These are phyloP conservation scores for Epirrita christyi DNA, from an alignment of 2,888 invertebrate species.

Conservation along the genomic window DNA sequence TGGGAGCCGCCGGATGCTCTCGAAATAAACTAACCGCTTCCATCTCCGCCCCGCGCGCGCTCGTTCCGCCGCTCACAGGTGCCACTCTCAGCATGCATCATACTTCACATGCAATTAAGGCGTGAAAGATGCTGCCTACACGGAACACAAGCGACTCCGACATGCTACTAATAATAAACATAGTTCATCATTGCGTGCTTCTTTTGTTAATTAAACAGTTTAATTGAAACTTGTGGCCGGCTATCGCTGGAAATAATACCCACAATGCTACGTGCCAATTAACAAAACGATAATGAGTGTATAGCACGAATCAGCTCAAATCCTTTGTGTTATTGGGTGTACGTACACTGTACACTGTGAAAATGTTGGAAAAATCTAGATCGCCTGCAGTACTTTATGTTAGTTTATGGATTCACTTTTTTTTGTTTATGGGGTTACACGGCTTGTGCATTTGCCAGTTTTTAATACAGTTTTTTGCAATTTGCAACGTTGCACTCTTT, in stretches of 20 bases:
- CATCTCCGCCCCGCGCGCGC: constrained; percentile 37
- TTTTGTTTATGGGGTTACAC: too few relatives aligned
- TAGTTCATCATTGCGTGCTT: constrained; percentile 19
- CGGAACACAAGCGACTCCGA: constrained; percentile 25
- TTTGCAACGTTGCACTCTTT: too few relatives aligned
- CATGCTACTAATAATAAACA: constrained; percentile 29
- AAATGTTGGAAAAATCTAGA: constrained; percentile 33
- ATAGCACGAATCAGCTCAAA: constrained; percentile 20
- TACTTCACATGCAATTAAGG: constrained; percentile 64
- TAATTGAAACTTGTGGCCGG: constrained; percentile 23
- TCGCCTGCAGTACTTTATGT: constrained; percentile 33
- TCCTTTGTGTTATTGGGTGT: constrained; percentile 20
- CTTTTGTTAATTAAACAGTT: constrained; percentile 27
- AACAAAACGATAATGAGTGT: constrained; percentile 23
- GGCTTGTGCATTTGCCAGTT: too few relatives aligned
- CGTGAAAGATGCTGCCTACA: constrained; percentile 58
- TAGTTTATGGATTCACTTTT: constrained; percentile 52
- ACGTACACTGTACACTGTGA: constrained; percentile 27
- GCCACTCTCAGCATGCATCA: constrained; percentile 66
- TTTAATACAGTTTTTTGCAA: too few relatives aligned
- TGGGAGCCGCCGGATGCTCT: constrained; percentile 75
- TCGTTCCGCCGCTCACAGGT: constrained; percentile 51
- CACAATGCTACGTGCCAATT: constrained; percentile 28
- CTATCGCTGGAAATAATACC: constrained; percentile 19
- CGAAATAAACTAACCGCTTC: constrained; percentile 68